Evolutionary conservation across 2,113 vertebrate genomes (phyloP).

Genomic region (Stigmatopora nigra): DNA sequence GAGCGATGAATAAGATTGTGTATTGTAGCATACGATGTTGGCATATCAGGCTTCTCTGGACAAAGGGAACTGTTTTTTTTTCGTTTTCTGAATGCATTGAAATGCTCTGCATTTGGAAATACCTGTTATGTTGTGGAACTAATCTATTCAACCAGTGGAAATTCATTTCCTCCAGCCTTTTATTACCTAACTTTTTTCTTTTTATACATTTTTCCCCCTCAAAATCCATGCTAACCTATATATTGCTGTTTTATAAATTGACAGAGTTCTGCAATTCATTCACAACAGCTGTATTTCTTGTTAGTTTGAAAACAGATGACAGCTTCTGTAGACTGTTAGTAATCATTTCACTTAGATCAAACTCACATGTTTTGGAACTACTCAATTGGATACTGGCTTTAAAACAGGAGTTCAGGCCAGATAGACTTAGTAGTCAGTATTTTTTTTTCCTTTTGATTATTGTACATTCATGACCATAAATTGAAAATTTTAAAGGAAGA

Average conservation of each 20-base stretch:
- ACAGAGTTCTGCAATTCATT: not conserved
- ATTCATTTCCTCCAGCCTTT: not conserved
- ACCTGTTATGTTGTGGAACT: constrained; percentile 8
- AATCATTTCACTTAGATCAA: not conserved
- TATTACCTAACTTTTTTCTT: not conserved
- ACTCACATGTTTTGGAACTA: not conserved
- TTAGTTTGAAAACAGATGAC: not conserved
- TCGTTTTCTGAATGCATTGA: constrained; percentile 4
- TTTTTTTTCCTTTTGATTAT: not conserved
- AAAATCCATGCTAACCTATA: not conserved
- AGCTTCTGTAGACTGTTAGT: not conserved
- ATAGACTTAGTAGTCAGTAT: not conserved
- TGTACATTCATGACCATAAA: constrained; percentile 14
- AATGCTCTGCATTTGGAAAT: constrained; percentile 12
- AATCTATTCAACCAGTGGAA: not conserved
- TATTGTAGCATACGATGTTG: constrained; percentile 15
- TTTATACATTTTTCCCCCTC: not conserved
- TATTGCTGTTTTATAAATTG: not conserved
- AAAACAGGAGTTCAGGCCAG: not conserved
- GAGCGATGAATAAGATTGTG: constrained; percentile 32
- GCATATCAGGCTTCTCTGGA: constrained; percentile 25
- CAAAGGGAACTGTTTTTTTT: constrained; percentile 3
- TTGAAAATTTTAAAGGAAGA: constrained; percentile 32
- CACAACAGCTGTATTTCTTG: not conserved
- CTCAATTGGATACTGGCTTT: not conserved